Evolutionary conservation across 2,113 vertebrate species (phyloP).

Genomic region (Pachypanchax playfairii): DNA sequence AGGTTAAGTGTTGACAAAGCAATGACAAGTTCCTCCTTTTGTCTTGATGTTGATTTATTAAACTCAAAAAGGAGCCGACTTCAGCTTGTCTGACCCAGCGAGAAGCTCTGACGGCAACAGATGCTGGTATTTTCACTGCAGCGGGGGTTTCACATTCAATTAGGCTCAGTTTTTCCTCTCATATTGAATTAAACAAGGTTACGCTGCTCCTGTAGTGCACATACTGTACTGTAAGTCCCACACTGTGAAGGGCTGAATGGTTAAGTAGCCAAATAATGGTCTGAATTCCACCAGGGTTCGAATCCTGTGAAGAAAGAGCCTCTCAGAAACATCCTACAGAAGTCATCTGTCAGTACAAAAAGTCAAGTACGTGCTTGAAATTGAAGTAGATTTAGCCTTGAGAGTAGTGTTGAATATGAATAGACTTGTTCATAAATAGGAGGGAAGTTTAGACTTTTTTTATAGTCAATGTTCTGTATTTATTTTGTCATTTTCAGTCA

Average conservation of each 20-base stretch:
- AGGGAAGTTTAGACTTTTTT: no score
- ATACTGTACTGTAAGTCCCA: conserved; percentile 48
- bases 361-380: not conserved
- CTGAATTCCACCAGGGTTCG: conserved; percentile 30
- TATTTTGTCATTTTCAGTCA: no score
- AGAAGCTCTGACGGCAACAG: conserved; percentile 29
- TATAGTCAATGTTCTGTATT: no score
- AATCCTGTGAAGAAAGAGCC: conserved; percentile 16
- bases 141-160: conserved; percentile 57
- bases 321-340: conserved; percentile 16
- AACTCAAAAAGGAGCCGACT: conserved; percentile 8
- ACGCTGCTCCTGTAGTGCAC: conserved; percentile 33
- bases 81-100: conserved; percentile 27
- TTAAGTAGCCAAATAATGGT: conserved; percentile 30
- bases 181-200: conserved; percentile 57
- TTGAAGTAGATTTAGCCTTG: not conserved
- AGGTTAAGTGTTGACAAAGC: conserved; percentile 19
- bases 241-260: conserved; percentile 32
- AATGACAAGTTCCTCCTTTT: conserved; percentile 21
- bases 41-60: conserved; percentile 45
- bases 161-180: conserved; percentile 34
- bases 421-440: no score
- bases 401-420: no score
- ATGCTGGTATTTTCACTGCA: conserved; percentile 44
- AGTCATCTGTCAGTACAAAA: not conserved